These are phyloP conservation scores for Scartelaos histophorus DNA, from an alignment of 2,113 vertebrate species.

Conservation along the genomic window DNA sequence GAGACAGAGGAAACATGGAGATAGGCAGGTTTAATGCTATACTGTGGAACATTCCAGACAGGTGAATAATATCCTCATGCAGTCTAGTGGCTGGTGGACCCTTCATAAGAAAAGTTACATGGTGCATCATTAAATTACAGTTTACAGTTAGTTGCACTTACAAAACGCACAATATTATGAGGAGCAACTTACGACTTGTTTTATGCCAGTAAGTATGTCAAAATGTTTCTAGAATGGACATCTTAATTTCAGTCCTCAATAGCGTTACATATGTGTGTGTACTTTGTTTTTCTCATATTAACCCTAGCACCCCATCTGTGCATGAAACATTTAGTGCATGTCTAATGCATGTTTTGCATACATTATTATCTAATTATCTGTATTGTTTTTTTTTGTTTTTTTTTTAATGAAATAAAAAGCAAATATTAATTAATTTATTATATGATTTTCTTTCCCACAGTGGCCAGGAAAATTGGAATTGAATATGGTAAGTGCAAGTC, in stretches of 20 bases:
- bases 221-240: background rate
- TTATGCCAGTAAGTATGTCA: background rate
- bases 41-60: too few species aligned
- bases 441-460: slow-evolving; percentile 52
- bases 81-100: too few species aligned
- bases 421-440: background rate
- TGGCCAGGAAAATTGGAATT: slow-evolving; percentile 83
- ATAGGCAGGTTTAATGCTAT: too few species aligned
- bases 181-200: background rate
- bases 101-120: too few species aligned
- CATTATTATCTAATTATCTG: background rate
- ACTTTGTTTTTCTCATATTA: background rate
- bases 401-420: too few species aligned
- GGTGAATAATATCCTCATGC: too few species aligned
- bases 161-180: background rate
- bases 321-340: background rate
- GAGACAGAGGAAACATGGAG: too few species aligned
- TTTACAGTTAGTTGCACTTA: background rate
- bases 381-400: background rate
- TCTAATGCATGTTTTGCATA: background rate
- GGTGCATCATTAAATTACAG: too few species aligned
- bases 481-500: slow-evolving; percentile 52
- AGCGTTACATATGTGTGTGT: background rate
- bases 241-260: background rate
- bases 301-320: background rate